A percentile compares a stretch with the other conserved stretches of the same genome.
Evolutionary conservation across 2,888 invertebrate genomes (phyloP).

Genomic region (Hypomecis punctinalis): DNA sequence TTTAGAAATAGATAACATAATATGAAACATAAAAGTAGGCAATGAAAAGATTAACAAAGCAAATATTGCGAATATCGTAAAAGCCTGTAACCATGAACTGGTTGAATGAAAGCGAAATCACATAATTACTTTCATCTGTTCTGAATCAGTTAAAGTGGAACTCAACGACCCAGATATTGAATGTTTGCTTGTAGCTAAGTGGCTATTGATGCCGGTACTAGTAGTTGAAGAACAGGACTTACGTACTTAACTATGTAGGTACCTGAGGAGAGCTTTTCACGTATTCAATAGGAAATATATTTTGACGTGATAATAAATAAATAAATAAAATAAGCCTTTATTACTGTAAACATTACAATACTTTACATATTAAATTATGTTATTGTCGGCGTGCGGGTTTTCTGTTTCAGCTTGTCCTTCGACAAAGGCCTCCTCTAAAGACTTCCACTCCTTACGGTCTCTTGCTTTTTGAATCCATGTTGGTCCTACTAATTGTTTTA

Average conservation of each 20-base stretch:
- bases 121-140: slow-evolving; percentile 75
- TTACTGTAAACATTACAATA: no score
- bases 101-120: slow-evolving; percentile 73
- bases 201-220: slow-evolving; percentile 36
- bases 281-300: no score
- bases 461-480: no score
- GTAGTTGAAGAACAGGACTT: slow-evolving; percentile 29
- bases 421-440: no score
- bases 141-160: slow-evolving; percentile 58
- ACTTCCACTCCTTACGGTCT: no score
- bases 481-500: no score
- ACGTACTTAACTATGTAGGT: slow-evolving; percentile 25
- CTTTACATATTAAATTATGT: no score
- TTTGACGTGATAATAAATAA: no score
- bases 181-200: slow-evolving; percentile 37
- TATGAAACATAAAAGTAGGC: not conserved
- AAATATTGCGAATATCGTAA: slow-evolving; percentile 42
- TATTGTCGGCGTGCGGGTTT: no score
- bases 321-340: no score
- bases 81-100: slow-evolving; percentile 53
- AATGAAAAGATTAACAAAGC: slow-evolving; percentile 29
- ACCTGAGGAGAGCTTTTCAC: slow-evolving; percentile 6
- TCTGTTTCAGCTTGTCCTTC: no score
- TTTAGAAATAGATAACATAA: not conserved
- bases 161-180: slow-evolving; percentile 57